Base-by-base conservation (phyloP, 2,888 invertebrate species). In the Laspeyria flexula region DNA sequence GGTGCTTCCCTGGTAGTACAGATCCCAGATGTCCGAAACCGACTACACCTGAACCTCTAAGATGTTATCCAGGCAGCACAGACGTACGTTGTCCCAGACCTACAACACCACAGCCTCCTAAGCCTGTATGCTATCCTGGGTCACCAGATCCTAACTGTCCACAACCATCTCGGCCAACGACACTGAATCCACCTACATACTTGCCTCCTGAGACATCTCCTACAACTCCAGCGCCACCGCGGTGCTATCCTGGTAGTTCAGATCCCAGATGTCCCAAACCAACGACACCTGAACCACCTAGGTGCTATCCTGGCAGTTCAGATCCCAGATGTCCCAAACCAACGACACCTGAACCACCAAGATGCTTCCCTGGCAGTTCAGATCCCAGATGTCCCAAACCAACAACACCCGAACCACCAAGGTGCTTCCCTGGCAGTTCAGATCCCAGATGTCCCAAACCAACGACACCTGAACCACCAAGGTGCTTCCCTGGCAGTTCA, bases 1-100 rank as follows among this genome's bases (percentile, higher is more conserved):
- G 37, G 0, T 73, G 77, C 7, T 71, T 47, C 43, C 75, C 77
- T 0, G 77, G 77, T 0, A 59, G 43, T 3, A 47, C 38, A 0
- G 75, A 85, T 18, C 73, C 79, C 2, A 43, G 80, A 6, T 83
- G 83, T 38, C 82, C 47, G 1, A 34, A 47, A 11, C 41, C 47
- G 1, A 69, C 76, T 3, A 68, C 73, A 1, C 62, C 65, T 6
- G 55, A 59, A 7, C 62, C 70, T 5, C 62, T 73, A 0, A 55
- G 66, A 1, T 76, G 62, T n/a, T 61, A 48, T 34, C 60, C 55
- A 0, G 60, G 77, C 1, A 65, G 59, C 9, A 55, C 58, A 2
- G 60, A 70, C 35, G 58, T 61, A 15, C 59, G 73, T 3, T 69
- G 74, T 15, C 75, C 65, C 0, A 55, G 54, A 33, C 62, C 71